Conservation (phyloP, 2,797 vertebrate genomes). For the Thaleichthys pacificus region DNA sequence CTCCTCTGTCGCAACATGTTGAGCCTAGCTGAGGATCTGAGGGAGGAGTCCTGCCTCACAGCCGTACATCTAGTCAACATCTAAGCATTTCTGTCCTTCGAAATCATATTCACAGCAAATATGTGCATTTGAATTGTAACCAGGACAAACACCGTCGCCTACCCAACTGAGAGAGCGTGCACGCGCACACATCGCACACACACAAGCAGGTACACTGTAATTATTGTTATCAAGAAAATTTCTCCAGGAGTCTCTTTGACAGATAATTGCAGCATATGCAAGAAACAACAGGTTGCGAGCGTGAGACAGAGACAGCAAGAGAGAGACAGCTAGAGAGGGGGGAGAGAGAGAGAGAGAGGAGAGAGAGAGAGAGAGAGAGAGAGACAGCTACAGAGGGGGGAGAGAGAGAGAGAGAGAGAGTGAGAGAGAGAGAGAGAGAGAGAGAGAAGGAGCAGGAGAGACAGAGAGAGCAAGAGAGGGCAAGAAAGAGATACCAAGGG, state of each 20-base stretch:
- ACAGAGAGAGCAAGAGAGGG: background rate
- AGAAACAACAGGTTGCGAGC: slow-evolving; percentile 41
- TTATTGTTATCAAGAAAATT: slow-evolving; percentile 57
- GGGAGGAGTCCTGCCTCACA: background rate
- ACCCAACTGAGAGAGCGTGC: slow-evolving; percentile 16
- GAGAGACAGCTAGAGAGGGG: background rate
- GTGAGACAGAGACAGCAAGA: background rate
- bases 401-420: background rate
- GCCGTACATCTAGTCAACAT: background rate
- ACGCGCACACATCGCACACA: slow-evolving; percentile 12
- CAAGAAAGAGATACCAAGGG: background rate
- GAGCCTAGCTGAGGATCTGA: background rate
- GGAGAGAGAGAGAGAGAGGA: background rate
- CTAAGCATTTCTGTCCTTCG: background rate
- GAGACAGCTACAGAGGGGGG: no score
- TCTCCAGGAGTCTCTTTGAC: slow-evolving; percentile 48
- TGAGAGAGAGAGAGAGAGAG: background rate
- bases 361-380: background rate
- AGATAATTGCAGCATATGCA: slow-evolving; percentile 54
- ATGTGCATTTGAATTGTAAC: slow-evolving; percentile 23
- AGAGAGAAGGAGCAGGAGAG: background rate
- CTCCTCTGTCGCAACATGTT: background rate
- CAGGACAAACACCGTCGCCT: slow-evolving; percentile 24
- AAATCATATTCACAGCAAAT: slow-evolving; percentile 25
- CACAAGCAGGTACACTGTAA: slow-evolving; percentile 36